A percentile compares a stretch with the other conserved stretches of the same genome.
Conservation (phyloP, 2,113 vertebrate species). For the Gopherus evgoodei region DNA sequence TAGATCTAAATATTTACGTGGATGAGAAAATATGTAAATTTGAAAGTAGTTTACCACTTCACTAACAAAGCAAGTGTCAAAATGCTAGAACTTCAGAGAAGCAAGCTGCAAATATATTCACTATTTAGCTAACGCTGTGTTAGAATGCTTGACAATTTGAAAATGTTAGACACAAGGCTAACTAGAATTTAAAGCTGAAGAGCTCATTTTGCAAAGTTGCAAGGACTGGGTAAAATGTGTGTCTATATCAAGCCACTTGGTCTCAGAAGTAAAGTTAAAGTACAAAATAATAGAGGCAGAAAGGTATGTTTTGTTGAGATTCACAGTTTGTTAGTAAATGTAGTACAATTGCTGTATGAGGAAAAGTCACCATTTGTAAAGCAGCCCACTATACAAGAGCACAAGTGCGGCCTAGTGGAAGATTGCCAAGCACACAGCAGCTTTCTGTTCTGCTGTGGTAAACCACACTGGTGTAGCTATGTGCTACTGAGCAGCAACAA, state of each 20-base stretch:
- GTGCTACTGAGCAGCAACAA: accelerated
- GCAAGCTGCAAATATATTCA: neutral
- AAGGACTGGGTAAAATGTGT: neutral
- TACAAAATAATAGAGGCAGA: neutral
- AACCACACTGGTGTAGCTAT: neutral
- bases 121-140: accelerated
- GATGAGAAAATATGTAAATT: neutral
- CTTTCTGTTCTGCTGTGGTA: neutral
- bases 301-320: neutral
- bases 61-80: neutral
- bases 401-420: neutral
- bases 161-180: neutral
- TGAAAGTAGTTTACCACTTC: neutral
- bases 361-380: no score
- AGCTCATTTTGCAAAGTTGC: neutral
- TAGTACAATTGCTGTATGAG: neutral
- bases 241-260: neutral
- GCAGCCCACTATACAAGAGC: accelerated
- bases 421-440: neutral
- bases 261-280: neutral
- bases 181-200: neutral
- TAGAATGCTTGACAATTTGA: accelerated
- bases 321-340: neutral
- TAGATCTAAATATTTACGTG: neutral
- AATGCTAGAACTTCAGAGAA: neutral